A percentile compares a stretch with the other conserved stretches of the same genome.
Conservation (phyloP, 92 coral and sea anemone genomes). For the Paragorgia papillata region DNA sequence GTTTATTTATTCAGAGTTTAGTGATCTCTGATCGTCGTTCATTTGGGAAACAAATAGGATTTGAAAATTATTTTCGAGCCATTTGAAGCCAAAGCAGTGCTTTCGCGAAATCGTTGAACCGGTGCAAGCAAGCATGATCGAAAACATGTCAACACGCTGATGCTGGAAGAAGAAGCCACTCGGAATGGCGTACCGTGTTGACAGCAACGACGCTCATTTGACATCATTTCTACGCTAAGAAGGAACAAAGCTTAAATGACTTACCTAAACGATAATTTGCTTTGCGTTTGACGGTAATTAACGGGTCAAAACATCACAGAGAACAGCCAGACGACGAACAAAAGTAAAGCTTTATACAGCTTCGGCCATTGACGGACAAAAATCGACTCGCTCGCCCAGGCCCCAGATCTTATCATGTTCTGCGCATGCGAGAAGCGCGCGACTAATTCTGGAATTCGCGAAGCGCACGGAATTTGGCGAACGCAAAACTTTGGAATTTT, state of each 20-base stretch:
- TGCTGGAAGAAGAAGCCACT: not conserved
- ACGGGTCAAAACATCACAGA: slow-evolving; percentile 29
- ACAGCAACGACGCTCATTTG: slow-evolving; percentile 24
- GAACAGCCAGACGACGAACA: slow-evolving; percentile 15
- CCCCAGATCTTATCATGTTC: slow-evolving; percentile 27
- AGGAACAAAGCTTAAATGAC: slow-evolving; percentile 3
- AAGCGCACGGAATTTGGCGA: slow-evolving; percentile 1
- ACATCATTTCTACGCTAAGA: slow-evolving; percentile 9
- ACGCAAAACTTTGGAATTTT: slow-evolving; percentile 12
- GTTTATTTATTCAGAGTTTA: not conserved
- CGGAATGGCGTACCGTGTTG: slow-evolving; percentile 19
- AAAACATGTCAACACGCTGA: slow-evolving; percentile 26
- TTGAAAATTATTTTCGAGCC: not conserved
- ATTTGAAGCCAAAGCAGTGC: slow-evolving; percentile 1
- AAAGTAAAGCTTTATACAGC: not conserved
- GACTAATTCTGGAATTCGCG: slow-evolving; percentile 10
- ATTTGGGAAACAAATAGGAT: not conserved
- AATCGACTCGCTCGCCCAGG: not conserved
- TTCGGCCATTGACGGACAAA: slow-evolving; percentile 29
- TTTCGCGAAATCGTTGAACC: not conserved
- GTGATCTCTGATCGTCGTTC: not conserved
- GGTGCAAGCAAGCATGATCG: not conserved
- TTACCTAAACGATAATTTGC: slow-evolving; percentile 16
- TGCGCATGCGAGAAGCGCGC: slow-evolving; percentile 30
- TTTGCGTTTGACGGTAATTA: slow-evolving; percentile 13